Evolutionary conservation across 1,140 invertebrate species (phyloP), one percentile per base, ranked within the genome.

Genomic region (Leptinotarsa defecta): DNA sequence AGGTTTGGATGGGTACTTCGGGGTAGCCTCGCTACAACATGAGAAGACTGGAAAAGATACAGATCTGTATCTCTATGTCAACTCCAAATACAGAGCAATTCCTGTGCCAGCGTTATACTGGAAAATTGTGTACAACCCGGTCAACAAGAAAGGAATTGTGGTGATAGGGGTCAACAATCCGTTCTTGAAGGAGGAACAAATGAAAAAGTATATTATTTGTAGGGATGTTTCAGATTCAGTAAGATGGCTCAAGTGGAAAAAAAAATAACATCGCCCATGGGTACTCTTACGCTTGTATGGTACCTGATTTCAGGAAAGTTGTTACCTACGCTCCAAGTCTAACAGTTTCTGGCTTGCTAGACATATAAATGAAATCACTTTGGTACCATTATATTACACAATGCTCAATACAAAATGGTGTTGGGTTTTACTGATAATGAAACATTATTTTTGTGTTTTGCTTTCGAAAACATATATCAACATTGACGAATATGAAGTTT

Each of bases 111-210:
- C 86, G 78, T 87, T 89, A 57, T 91, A 86, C 74, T 91, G 89
- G 87, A 91, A 92, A 87, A 84, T 92, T 8, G 85, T 90, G 1
- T 88, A 91, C 77, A 87, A 92, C 76, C 84, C 86, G 13, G 73
- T 79, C 8, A 85, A 81, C 3, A 86, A 87, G 62, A 79, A 83
- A 3, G 91, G 89, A 2, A 88, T 89, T 2, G 91, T 88, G 3
- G 88, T 92, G 74, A 81, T 92, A 3, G 89, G 89, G 24, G 85
- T 91, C 19, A 92, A 92, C 81, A 91, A 93, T 83, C 91, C 91
- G 0, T 89, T 90, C 79, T 67, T 84, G 0, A 81, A 86, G 64
- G 85, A 85, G n/a, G 8, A 34, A 34, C 34, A 34, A 8, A 78
- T 86, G 2, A 80, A 77, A 1, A 73, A 82, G 1, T 85, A 89